These are phyloP conservation scores for Propithecus coquereli DNA, from an alignment of 2,113 vertebrate species.

Conservation along the genomic window DNA sequence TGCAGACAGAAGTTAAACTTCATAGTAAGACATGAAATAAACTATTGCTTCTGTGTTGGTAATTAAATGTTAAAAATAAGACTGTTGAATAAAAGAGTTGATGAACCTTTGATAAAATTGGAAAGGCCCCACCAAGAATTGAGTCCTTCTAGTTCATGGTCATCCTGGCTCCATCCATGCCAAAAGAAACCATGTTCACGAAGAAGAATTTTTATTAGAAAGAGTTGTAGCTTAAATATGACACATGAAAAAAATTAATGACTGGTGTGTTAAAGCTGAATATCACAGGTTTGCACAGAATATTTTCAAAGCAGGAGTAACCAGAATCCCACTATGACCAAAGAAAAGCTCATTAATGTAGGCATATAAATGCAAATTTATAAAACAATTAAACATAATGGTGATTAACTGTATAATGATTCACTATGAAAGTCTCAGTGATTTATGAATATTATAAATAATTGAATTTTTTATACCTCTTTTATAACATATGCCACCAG, in stretches of 20 bases:
- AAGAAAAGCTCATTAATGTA: constrained; percentile 38
- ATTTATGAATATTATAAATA: constrained; percentile 44
- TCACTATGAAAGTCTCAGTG: background rate
- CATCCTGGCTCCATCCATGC: background rate
- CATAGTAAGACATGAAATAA: background rate
- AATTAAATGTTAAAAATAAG: background rate
- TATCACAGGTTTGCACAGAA: background rate
- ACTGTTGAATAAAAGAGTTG: background rate
- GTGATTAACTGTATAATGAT: background rate
- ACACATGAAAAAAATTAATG: background rate
- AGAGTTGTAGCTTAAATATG: background rate
- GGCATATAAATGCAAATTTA: constrained; percentile 40
- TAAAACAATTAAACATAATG: constrained; percentile 28
- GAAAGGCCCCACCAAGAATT: background rate
- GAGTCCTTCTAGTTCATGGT: background rate
- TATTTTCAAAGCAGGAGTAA: constrained; percentile 18
- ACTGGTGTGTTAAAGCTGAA: background rate
- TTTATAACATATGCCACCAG: background rate
- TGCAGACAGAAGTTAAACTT: background rate
- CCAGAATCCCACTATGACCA: background rate
- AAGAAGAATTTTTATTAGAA: background rate
- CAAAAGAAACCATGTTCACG: background rate
- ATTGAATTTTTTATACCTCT: background rate
- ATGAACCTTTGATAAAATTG: background rate
- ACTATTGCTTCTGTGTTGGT: background rate